Evolutionary conservation across 1,140 invertebrate species (phyloP), one percentile per base, ranked within the genome.

Genomic region (Pseudobourletiella spinata): DNA sequence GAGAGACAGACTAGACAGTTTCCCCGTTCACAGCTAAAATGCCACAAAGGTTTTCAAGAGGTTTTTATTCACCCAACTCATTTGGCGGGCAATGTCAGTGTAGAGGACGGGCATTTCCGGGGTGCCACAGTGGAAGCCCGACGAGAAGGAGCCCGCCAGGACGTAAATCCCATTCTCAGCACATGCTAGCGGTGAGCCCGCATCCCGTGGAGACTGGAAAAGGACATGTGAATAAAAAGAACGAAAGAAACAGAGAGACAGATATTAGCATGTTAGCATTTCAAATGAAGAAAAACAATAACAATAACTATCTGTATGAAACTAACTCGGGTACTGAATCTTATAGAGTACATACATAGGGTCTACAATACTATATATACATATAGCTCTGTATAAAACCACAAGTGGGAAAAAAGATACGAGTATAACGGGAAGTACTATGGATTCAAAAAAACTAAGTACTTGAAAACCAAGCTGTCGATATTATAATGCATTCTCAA

Each of bases 111-210:
- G 65, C 32, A 50, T 58, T 6, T 57, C 39, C 0, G 24, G 35
- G 6, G 57, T 51, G 2, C 65, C 67, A 43, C 67, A 68, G 54
- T 68, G 67, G 30, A 68, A 68, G 1, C 67, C 67, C 11, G 39
- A 52, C 20, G 59, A 62, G 44, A 68, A 68, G 24, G 65, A 57
- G 8, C 67, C 67, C 30, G 43, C 28, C 11, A 68, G 46, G 25
- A 42, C 26, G 42, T 39, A 63, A 22, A 39, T 25, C 15, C 44
- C 54, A 48, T 51, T 57, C 35, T 29, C 8, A n/a, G 16, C n/a
- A 24, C 67, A 68, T 14, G 63, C 63, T 18, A 65, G 35, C 3
- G 67, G 67, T 22, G 54, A 59, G 1, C 67, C 67, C 1, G 67
- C 63, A 57, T 68, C 67, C 24, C 67, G 30, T 3, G 65, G 65